Percentiles rank a stretch among this genome's conserved stretches.
phyloP scores from a whole-genome alignment of 2,888 invertebrate species.

The Cephalotes varians region DNA sequence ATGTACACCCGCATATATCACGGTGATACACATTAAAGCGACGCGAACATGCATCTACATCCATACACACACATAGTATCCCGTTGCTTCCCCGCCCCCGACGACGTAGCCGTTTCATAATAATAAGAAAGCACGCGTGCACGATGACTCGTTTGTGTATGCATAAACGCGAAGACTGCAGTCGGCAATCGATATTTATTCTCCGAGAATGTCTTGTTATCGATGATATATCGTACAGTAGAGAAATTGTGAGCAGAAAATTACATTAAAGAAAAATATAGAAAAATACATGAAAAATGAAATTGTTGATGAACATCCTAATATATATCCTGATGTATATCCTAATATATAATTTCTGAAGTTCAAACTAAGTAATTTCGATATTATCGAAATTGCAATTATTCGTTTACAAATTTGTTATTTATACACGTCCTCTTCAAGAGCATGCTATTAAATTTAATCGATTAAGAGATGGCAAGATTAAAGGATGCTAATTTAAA shows the following conservation, averaged over 20 bases:
- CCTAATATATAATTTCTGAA: neutral
- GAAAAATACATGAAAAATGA: too few species aligned
- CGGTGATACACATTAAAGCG: conserved; percentile 60
- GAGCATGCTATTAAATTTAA: too few species aligned
- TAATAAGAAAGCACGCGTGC: conserved; percentile 54
- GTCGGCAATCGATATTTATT: neutral
- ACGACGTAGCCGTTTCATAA: conserved; percentile 55
- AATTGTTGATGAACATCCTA: too few species aligned
- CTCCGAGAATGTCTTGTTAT: neutral
- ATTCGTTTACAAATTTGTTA: too few species aligned
- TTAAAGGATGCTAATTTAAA: too few species aligned
- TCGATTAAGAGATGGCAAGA: too few species aligned
- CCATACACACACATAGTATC: neutral
- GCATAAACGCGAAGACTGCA: neutral
- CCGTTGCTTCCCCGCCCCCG: conserved; percentile 24
- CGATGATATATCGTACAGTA: neutral
- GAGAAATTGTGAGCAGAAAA: too few species aligned
- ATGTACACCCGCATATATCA: conserved; percentile 58
- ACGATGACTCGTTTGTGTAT: neutral
- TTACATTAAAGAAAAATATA: too few species aligned
- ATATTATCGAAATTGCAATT: neutral
- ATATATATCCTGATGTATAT: too few species aligned
- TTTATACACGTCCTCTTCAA: too few species aligned
- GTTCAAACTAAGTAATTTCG: neutral
- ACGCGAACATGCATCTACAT: neutral